Percentiles rank a stretch among this genome's conserved stretches.
Conservation (phyloP, 2,888 invertebrate genomes). For the Crossocerus cetratus region DNA sequence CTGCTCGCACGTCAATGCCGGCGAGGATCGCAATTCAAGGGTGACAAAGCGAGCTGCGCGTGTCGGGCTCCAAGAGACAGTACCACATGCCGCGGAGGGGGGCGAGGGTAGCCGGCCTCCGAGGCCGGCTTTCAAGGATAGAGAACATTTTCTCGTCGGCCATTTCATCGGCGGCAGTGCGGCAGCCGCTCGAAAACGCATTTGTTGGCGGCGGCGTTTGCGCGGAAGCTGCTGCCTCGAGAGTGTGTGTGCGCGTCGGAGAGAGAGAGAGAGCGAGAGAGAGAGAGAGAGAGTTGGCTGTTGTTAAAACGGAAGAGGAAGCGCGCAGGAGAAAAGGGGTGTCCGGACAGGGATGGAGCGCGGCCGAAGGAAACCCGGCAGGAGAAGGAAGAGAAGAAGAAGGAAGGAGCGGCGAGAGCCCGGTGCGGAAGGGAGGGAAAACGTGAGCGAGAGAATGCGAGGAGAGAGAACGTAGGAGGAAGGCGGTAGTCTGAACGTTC, state of each 20-base stretch:
- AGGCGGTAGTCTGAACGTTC: constrained; percentile 75
- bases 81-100: neutral
- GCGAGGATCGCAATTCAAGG: neutral
- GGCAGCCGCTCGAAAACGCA: constrained; percentile 50
- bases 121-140: constrained; percentile 32
- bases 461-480: constrained; percentile 63
- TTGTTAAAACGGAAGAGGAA: constrained; percentile 59
- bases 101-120: no score
- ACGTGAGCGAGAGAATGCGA: constrained; percentile 32
- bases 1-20: neutral
- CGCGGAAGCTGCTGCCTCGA: constrained; percentile 36
- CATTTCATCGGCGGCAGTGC: constrained; percentile 68
- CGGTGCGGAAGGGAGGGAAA: constrained; percentile 38
- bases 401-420: constrained; percentile 37
- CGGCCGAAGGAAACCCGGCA: constrained; percentile 26
- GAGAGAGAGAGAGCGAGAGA: no score
- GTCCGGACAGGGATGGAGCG: neutral
- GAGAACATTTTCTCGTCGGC: constrained; percentile 64
- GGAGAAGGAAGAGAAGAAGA: constrained; percentile 21
- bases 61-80: neutral
- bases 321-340: constrained; percentile 42
- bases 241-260: no score
- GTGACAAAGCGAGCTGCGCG: neutral
- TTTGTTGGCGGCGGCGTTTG: constrained; percentile 58
- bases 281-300: constrained; percentile 33